phyloP scores from a whole-genome alignment of 2,113 vertebrate species.

The Corythornis madagascariensis region DNA sequence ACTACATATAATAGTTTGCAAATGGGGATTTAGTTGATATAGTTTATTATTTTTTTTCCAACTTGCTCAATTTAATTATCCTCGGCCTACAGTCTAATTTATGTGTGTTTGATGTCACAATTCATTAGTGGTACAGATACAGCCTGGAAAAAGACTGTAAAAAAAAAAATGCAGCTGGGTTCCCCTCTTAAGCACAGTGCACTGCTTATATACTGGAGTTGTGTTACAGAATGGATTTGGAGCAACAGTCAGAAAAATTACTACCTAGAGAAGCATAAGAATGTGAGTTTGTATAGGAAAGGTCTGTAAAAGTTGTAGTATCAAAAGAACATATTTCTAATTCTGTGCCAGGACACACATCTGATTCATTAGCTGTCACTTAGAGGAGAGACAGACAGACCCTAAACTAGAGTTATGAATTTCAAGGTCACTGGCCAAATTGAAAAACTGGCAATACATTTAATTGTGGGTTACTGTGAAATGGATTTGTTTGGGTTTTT shows the following conservation, averaged over 20 bases:
- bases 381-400: slow-evolving; percentile 24
- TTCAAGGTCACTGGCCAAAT: slow-evolving; percentile 38
- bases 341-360: slow-evolving; percentile 20
- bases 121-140: slow-evolving; percentile 36
- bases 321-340: neutral
- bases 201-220: neutral
- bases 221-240: neutral
- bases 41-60: slow-evolving; percentile 36
- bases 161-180: neutral
- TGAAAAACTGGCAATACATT: slow-evolving; percentile 1
- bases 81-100: slow-evolving; percentile 48
- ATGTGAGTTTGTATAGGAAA: slow-evolving; percentile 3
- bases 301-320: neutral
- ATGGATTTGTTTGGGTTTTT: slow-evolving; percentile 35
- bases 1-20: slow-evolving; percentile 25
- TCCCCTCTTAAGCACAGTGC: neutral
- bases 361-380: slow-evolving; percentile 49
- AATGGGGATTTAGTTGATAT: slow-evolving; percentile 52
- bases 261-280: slow-evolving; percentile 1
- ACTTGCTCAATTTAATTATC: slow-evolving; percentile 61
- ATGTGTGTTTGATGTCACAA: slow-evolving; percentile 48
- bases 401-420: slow-evolving; percentile 36
- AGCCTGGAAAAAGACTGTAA: neutral
- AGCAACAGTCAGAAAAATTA: neutral
- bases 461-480: slow-evolving; percentile 9